Conservation (phyloP, 2,113 vertebrate genomes). For the Oncorhynchus mykiss region DNA sequence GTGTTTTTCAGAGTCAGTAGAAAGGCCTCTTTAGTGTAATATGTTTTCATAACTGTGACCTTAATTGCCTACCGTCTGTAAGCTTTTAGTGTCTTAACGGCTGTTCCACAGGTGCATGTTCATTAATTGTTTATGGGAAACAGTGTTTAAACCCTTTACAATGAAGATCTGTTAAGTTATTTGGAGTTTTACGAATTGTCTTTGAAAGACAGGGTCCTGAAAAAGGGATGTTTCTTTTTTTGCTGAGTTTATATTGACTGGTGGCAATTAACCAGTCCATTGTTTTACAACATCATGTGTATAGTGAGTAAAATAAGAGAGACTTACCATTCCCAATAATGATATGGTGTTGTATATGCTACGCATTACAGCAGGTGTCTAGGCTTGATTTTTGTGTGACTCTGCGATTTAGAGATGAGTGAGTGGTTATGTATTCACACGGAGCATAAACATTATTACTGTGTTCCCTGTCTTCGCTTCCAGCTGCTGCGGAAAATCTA, state of each 20-base stretch:
- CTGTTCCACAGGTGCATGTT: too few species aligned
- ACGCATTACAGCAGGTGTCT: slow-evolving; percentile 49
- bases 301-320: background rate
- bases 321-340: background rate
- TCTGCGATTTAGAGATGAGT: slow-evolving; percentile 52
- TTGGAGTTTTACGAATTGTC: too few species aligned
- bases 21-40: too few species aligned
- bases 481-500: slow-evolving; percentile 66
- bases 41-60: too few species aligned
- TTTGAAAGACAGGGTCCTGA: too few species aligned
- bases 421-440: slow-evolving; percentile 53
- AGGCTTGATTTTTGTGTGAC: slow-evolving; percentile 25
- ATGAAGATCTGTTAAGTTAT: too few species aligned
- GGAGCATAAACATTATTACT: slow-evolving; percentile 58
- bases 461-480: slow-evolving; percentile 63
- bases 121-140: too few species aligned
- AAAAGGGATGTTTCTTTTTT: too few species aligned
- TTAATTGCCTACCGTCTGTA: too few species aligned
- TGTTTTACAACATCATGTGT: background rate
- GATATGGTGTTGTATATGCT: slow-evolving; percentile 25
- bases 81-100: too few species aligned
- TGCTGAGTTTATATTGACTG: background rate
- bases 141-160: too few species aligned
- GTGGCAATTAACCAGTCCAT: background rate
- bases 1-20: too few species aligned